Conservation (phyloP, 2,888 invertebrate genomes). For the Troilus luridus region DNA sequence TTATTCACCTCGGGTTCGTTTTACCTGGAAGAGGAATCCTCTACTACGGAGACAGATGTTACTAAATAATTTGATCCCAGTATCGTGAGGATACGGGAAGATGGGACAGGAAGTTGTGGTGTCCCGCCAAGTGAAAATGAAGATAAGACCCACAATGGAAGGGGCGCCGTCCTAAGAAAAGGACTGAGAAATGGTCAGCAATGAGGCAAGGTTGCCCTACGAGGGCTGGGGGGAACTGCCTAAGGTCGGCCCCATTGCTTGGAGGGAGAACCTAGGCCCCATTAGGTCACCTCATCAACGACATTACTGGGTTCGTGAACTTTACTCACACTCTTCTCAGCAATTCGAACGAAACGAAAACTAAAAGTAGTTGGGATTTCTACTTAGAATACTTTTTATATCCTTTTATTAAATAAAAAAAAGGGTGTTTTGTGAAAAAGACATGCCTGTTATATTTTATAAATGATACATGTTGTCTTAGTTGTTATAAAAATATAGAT, state of each 20-base stretch:
- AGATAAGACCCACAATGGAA: slow-evolving; percentile 9
- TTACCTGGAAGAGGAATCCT: no score
- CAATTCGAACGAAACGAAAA: no score
- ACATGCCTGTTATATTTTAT: no score
- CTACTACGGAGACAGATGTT: neutral
- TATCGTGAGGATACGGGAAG: neutral
- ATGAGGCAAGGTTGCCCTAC: neutral
- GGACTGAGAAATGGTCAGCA: slow-evolving; percentile 14
- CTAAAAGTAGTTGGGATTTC: no score
- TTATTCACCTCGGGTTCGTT: no score
- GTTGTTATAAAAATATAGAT: no score
- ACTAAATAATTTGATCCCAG: neutral
- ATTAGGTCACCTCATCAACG: neutral
- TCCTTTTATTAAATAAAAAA: no score
- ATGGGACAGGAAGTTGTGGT: neutral
- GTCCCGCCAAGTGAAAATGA: slow-evolving; percentile 4
- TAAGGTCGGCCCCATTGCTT: neutral
- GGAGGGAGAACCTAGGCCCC: neutral
- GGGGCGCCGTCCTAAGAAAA: neutral
- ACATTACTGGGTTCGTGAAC: neutral
- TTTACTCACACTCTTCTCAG: neutral
- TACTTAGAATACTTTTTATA: no score
- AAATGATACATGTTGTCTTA: no score
- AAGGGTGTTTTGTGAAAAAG: no score
- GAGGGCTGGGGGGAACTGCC: neutral